Conservation (phyloP, 2,113 vertebrate species). For the Gavia stellata region DNA sequence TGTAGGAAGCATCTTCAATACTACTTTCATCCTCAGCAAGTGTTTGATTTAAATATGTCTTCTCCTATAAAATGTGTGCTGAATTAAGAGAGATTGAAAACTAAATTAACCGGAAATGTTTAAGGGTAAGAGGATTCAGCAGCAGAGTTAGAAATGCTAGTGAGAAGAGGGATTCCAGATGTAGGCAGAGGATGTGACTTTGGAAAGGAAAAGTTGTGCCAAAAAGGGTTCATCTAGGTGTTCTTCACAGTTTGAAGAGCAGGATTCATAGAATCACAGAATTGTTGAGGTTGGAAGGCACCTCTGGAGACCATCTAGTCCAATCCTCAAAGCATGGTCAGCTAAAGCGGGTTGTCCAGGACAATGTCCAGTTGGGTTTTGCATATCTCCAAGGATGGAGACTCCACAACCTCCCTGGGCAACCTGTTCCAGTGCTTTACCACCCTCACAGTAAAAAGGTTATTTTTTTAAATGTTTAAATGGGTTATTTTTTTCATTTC, state of each 20-base stretch:
- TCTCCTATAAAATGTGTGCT: neutral
- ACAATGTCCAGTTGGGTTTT: neutral
- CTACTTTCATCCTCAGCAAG: neutral
- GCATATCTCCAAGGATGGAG: neutral
- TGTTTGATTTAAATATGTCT: neutral
- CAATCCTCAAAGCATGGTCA: neutral
- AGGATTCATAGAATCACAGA: neutral
- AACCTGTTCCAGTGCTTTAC: neutral
- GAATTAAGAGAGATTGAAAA: neutral
- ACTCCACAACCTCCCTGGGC: neutral
- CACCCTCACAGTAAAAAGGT: neutral
- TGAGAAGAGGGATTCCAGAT: neutral
- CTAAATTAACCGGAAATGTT: neutral
- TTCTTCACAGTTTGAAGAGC: neutral
- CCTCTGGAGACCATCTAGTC: neutral
- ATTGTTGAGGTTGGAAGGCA: neutral
- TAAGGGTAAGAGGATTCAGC: neutral
- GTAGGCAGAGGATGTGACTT: neutral
- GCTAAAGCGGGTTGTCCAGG: neutral
- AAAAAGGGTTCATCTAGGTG: neutral
- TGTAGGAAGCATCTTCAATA: neutral
- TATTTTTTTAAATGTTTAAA: neutral
- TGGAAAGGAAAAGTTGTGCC: neutral
- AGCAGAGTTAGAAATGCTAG: neutral
- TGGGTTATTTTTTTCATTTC: neutral